Evolutionary conservation across 2,888 invertebrate species (phyloP).

Genomic region (Tolmerus cingulatus): DNA sequence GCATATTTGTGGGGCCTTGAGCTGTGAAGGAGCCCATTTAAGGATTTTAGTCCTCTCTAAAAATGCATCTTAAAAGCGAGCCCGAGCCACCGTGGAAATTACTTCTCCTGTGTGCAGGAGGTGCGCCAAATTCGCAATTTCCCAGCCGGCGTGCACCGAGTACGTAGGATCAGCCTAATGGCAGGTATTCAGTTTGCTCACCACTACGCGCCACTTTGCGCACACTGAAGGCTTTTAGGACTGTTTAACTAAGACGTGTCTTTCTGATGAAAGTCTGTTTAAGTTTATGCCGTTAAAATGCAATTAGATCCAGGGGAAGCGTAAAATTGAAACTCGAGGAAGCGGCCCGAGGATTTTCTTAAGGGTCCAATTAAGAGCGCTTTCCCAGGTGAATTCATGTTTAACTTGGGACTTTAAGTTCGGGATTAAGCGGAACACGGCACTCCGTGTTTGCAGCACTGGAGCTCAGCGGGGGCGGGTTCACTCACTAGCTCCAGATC

Average conservation of each 20-base stretch:
- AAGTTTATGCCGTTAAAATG: slow-evolving; percentile 26
- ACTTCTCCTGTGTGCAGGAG: not conserved
- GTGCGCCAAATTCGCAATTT: not conserved
- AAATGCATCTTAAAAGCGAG: not conserved
- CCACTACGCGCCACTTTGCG: not conserved
- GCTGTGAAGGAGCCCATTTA: not conserved
- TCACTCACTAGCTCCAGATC: not conserved
- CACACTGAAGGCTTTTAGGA: slow-evolving; percentile 12
- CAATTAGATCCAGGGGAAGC: slow-evolving; percentile 28
- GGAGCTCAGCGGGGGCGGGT: not conserved
- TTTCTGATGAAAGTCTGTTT: slow-evolving; percentile 29
- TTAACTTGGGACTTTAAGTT: slow-evolving; percentile 27
- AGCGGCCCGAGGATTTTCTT: slow-evolving; percentile 26
- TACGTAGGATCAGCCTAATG: slow-evolving; percentile 4
- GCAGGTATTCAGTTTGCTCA: slow-evolving; percentile 26
- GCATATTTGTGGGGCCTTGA: not conserved
- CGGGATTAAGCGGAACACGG: not conserved
- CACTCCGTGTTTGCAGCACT: not conserved
- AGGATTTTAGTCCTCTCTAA: not conserved
- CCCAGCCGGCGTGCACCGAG: not conserved
- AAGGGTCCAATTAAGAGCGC: slow-evolving; percentile 28
- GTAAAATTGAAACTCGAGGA: slow-evolving; percentile 21
- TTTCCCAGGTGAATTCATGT: slow-evolving; percentile 37
- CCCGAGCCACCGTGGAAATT: not conserved
- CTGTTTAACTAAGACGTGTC: slow-evolving; percentile 29